Evolutionary conservation across 2,888 invertebrate genomes (phyloP), one percentile per base, ranked within the genome.

Genomic region (Podotricha telesiphe): DNA sequence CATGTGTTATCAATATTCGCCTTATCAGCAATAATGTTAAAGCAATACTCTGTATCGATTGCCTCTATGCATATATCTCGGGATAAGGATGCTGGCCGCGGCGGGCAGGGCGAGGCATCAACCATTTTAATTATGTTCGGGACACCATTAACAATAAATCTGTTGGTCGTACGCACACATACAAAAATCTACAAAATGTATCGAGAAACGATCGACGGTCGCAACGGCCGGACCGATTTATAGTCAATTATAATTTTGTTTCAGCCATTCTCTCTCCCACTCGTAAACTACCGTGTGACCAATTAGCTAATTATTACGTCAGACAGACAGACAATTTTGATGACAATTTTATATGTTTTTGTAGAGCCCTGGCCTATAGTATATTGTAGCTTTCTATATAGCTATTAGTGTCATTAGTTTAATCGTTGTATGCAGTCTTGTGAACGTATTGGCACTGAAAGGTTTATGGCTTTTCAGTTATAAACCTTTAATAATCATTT

Each of bases 131-230:
- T 92, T 92, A 92, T 87, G 87, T 90, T 86, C 91, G 80, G 89
- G 91, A 91, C 92, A 92, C 91, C 91, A 92, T 91, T 91, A 91
- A 91, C 91, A 89, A 91, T 92, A 92, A 92, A 92, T 92, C 92
- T 90, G 91, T 87, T 87, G 86, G 87, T 86, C 84, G 80, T 84
- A 77, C 71, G 73, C 73, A 69, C 76, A 72, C 71, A 66, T 75
- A 69, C 74, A 70, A 72, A 73, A 76, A 76, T 80, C 84, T 83
- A 83, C 81, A 77, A 79, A 82, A 79, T 77, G 80, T 80, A 85
- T 77, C 78, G 79, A 76, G 70, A 76, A 77, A 80, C 83, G 85
- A 83, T 81, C 81, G 82, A 82, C 82, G 80, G 85, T 85, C 86
- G 82, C 82, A 80, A 80, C 82, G 82, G 78, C 79, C 82, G 81